A percentile compares a stretch with the other conserved stretches of the same genome.
Evolutionary conservation across 2,797 vertebrate species (phyloP).

Genomic region (Bothrops alternatus): DNA sequence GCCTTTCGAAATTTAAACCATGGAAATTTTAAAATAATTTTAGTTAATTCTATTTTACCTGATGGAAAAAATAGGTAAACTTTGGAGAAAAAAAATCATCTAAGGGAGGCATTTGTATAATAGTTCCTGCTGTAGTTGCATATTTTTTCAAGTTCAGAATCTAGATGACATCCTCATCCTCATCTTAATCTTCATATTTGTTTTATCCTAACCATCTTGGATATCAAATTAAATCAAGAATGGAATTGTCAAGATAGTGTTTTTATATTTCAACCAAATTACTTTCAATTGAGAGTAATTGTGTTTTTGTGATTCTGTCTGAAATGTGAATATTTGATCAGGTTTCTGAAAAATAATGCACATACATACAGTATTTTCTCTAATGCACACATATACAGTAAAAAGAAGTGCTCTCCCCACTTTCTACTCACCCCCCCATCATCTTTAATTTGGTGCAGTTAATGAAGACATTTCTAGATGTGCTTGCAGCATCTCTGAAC

Average conservation of each 20-base stretch:
- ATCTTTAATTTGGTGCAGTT: conserved; percentile 60
- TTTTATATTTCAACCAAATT: not conserved
- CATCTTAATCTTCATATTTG: not conserved
- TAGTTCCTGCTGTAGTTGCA: not conserved
- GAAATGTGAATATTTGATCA: not conserved
- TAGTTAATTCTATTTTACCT: not conserved
- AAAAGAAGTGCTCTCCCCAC: not conserved
- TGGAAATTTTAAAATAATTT: not conserved
- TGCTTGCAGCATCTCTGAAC: conserved; percentile 73
- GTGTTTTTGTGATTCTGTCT: not conserved
- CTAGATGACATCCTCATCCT: not conserved
- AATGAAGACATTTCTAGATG: conserved; percentile 76
- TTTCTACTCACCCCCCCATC: not conserved
- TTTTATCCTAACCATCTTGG: not conserved
- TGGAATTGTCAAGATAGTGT: not conserved
- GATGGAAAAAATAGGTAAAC: not conserved
- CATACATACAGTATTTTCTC: not conserved
- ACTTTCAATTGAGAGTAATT: not conserved
- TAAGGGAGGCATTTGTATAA: not conserved
- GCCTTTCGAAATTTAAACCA: not conserved
- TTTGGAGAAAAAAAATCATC: not conserved
- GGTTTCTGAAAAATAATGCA: not conserved
- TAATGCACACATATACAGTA: not conserved
- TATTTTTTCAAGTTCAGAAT: not conserved
- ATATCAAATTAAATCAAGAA: not conserved